phyloP scores from a whole-genome alignment of 2,113 vertebrate species.

The Maccullochella peelii region DNA sequence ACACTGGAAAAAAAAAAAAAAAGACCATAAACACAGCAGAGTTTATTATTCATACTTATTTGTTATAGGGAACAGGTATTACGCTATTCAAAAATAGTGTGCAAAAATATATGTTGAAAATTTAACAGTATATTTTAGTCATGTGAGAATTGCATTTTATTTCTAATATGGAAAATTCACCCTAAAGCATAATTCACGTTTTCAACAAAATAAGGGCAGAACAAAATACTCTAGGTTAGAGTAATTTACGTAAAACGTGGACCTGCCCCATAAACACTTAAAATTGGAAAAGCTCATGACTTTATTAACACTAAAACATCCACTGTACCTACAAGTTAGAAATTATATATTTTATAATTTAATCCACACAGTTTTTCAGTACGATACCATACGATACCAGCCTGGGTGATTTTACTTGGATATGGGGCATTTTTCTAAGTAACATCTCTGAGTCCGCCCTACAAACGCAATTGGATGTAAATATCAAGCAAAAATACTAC shows the following conservation, averaged over 20 bases:
- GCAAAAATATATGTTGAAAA: background rate
- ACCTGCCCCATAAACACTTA: background rate
- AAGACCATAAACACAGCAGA: background rate
- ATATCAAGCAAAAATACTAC: background rate
- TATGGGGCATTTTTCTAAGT: background rate
- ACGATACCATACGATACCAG: too few relatives aligned
- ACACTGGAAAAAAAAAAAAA: conserved; percentile 20
- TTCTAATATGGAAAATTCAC: background rate
- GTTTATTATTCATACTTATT: background rate
- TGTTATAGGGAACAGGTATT: background rate
- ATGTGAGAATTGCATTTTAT: too few relatives aligned
- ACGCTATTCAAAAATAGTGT: background rate
- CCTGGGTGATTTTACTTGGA: background rate
- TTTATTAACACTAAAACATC: too few relatives aligned
- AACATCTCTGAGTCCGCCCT: background rate
- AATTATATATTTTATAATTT: too few relatives aligned
- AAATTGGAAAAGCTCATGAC: background rate
- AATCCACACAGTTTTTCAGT: too few relatives aligned
- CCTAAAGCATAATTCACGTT: background rate
- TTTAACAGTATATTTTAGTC: background rate
- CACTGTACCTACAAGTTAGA: too few relatives aligned
- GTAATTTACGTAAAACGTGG: too few relatives aligned
- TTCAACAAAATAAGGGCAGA: background rate
- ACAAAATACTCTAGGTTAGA: background rate
- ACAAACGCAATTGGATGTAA: background rate